These are phyloP conservation scores for Ibycter americanus DNA, from an alignment of 2,797 vertebrate species.

Conservation along the genomic window DNA sequence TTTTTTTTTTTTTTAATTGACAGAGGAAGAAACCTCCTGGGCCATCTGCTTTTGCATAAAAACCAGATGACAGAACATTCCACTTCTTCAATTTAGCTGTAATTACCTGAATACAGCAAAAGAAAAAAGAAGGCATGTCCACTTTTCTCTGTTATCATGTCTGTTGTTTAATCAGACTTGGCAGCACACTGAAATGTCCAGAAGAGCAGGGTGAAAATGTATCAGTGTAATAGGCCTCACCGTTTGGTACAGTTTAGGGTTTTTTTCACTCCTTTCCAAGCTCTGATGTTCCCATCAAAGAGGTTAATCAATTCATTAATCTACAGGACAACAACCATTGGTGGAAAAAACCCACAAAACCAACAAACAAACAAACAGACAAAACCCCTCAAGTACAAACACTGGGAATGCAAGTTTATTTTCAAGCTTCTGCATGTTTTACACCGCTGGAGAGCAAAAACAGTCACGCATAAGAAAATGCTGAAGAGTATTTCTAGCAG, in stretches of 20 bases:
- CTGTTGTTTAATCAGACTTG: neutral
- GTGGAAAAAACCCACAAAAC: rapidly evolving
- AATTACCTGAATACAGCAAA: neutral
- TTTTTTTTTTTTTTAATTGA: neutral
- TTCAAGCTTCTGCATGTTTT: neutral
- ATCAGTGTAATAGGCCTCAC: neutral
- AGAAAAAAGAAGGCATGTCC: neutral
- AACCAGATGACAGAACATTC: neutral
- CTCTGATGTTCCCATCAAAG: neutral
- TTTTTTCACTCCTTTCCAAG: neutral
- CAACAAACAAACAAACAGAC: neutral
- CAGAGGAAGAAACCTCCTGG: neutral
- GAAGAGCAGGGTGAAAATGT: neutral
- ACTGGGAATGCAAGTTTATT: neutral
- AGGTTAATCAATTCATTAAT: neutral
- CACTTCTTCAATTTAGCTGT: neutral
- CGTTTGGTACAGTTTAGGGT: neutral
- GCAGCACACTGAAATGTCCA: neutral
- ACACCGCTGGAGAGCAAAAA: neutral
- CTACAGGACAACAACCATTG: neutral
- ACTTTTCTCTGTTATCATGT: neutral
- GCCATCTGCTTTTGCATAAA: neutral
- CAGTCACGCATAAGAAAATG: neutral
- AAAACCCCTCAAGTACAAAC: neutral
- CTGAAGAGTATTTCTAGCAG: neutral